Evolutionary conservation across 2,888 invertebrate species (phyloP), one percentile per base, ranked within the genome.

Genomic region (Nezara viridula): DNA sequence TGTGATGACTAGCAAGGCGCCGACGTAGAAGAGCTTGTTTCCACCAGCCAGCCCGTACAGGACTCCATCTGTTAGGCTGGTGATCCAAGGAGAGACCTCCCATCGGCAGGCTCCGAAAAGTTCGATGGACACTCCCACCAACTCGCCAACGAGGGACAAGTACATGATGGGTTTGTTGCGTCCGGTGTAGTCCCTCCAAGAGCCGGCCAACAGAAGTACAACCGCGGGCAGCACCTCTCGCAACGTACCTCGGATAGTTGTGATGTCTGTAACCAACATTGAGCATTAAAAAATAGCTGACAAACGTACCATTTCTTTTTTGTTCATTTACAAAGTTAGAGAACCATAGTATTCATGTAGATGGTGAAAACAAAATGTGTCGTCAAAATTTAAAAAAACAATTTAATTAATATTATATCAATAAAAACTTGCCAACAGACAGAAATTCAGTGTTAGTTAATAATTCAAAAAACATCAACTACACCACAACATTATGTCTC

Each of bases 141-240:
- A 12, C 44, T 81, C 81, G 24, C 81, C 81, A 2, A 81, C 81
- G 24, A 81, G 81, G 81, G 81, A 40, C 14, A 81, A 6, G 81
- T 81, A 81, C 81, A 81, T 81, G n/a, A 81, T 81, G 7, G 81
- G 81, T n/a, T 81, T 81, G 81, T 81, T 81, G 40, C 44, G 40
- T 0, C 81, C 81, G 1, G 81, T 81, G 81, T 40, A 44, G 81
- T 81, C 81, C 81, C 81, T 81, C 81, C 81, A 81, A 12, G 81
- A 81, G 2, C 81, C 81, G n/a, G 81, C 81, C 81, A 81, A 44
- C n/a, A 81, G 81, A 10, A 81, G 81, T n/a, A 81, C 81, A 21
- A 81, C 44, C 2, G 81, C 81, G n/a, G 81, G 81, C n/a, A 81
- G 81, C n/a, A 81, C 81, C 24, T 81, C 81, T 9, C 81, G 44